Conservation (phyloP, 2,888 invertebrate species). For the Peribatodes rhomboidaria region DNA sequence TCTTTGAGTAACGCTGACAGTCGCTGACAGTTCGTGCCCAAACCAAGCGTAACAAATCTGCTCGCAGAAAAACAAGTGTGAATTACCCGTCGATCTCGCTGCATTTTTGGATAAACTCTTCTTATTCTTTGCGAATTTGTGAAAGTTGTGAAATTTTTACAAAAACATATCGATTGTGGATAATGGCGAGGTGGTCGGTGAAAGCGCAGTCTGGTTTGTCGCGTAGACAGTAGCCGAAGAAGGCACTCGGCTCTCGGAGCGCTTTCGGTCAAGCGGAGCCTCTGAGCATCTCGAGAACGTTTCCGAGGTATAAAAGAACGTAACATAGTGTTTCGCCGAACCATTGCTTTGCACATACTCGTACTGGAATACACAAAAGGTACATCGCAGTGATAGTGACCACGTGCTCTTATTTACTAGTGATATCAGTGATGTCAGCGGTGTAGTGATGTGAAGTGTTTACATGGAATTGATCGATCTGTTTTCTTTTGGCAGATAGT, state of each 20-base stretch:
- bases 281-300: slow-evolving; percentile 78
- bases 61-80: slow-evolving; percentile 28
- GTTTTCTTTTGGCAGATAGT: slow-evolving; percentile 82
- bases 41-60: slow-evolving; percentile 21
- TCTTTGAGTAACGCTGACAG: neutral
- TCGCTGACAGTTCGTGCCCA: slow-evolving; percentile 9
- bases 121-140: slow-evolving; percentile 40
- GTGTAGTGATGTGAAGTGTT: slow-evolving; percentile 57
- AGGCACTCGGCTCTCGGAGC: slow-evolving; percentile 50
- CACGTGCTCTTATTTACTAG: slow-evolving; percentile 37
- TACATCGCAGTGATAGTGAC: slow-evolving; percentile 47
- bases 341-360: slow-evolving; percentile 78
- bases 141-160: slow-evolving; percentile 58
- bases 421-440: slow-evolving; percentile 53
- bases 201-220: slow-evolving; percentile 71
- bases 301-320: slow-evolving; percentile 86
- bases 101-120: slow-evolving; percentile 31
- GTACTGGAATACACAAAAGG: slow-evolving; percentile 59
- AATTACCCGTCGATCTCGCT: slow-evolving; percentile 33
- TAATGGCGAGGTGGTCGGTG: slow-evolving; percentile 51
- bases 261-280: slow-evolving; percentile 74
- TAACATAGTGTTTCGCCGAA: slow-evolving; percentile 73
- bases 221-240: slow-evolving; percentile 49
- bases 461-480: slow-evolving; percentile 53
- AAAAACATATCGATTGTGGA: slow-evolving; percentile 51